Conservation (phyloP, 2,888 invertebrate genomes). For the Coenonympha arcania region DNA sequence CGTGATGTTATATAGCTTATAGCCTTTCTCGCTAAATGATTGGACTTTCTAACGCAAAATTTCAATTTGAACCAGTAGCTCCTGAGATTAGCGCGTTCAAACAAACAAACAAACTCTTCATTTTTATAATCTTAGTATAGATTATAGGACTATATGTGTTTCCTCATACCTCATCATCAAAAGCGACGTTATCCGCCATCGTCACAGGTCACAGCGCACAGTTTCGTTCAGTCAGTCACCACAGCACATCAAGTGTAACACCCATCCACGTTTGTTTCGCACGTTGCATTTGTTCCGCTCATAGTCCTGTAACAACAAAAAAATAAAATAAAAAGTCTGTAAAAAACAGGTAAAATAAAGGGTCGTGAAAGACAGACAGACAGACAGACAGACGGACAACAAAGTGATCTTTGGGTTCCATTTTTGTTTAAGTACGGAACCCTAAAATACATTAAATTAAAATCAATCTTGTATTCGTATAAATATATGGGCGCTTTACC, state of each 20-base stretch:
- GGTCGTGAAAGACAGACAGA: too few species aligned
- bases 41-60: too few species aligned
- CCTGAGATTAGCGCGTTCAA: too few species aligned
- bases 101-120: too few species aligned
- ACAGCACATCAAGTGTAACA: conserved; percentile 4
- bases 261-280: neutral
- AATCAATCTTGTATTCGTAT: neutral
- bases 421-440: too few species aligned
- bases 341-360: too few species aligned
- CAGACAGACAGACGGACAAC: too few species aligned
- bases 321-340: neutral
- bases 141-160: too few species aligned
- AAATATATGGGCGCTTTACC: too few species aligned
- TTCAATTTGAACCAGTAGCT: too few species aligned
- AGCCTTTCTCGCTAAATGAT: too few species aligned
- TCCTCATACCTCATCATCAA: conserved; percentile 68
- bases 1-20: too few species aligned
- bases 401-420: neutral
- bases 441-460: neutral
- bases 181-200: conserved; percentile 68
- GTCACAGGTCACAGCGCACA: conserved; percentile 26
- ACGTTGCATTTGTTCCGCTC: conserved; percentile 8
- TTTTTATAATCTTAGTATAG: neutral
- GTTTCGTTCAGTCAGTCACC: conserved; percentile 11
- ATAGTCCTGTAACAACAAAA: conserved; percentile 23